Evolutionary conservation across 1,140 invertebrate genomes (phyloP), one percentile per base, ranked within the genome.

Genomic region (Cherax destructor): DNA sequence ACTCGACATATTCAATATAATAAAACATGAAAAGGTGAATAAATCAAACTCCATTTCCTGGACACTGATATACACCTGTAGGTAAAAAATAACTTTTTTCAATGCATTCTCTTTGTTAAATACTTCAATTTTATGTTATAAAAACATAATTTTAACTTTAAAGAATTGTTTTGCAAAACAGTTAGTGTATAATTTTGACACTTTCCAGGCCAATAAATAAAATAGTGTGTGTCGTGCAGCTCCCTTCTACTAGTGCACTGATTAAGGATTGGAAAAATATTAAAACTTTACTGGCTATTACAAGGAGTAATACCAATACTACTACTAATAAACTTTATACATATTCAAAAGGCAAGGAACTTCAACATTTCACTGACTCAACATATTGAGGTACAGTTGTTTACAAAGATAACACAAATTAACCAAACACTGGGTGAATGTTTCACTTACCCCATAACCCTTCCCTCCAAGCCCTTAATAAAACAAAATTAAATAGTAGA

Each of bases 401-500:
- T 24, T 74, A 30, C n/a, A 24, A 74, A 9, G 30, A 74, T 56
- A 21, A 30, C 69, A 24, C 21, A 74, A 7, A 81, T 18, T 65
- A 65, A 18, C 61, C 11, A 65, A 65, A 65, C 1, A 65, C 16
- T 18, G 61, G 0, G 5, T 5, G 5, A 65, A 21, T 65, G 61
- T 65, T 65, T 21, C 18, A 21, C 18, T 21, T 21, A 5, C 18
- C 21, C 5, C 2, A 59, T 59, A 41, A 41, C 30, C 30, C 30
- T 41, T 2, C 30, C 30, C 2, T 41, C 30, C 30, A 41, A 41
- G 2, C 30, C 30, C 30, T 41, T 41, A 3, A 56, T 13, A 56
- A 56, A 13, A 56, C 52, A 80, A 81, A 81, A 81, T 9, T 59
- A 56, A 81, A 59, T 81, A 47, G 49, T n/a, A 52, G 21, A 10